Percentiles rank a stretch among this genome's conserved stretches.
phyloP scores from a whole-genome alignment of 2,797 vertebrate species.

The Harpagifer antarcticus region DNA sequence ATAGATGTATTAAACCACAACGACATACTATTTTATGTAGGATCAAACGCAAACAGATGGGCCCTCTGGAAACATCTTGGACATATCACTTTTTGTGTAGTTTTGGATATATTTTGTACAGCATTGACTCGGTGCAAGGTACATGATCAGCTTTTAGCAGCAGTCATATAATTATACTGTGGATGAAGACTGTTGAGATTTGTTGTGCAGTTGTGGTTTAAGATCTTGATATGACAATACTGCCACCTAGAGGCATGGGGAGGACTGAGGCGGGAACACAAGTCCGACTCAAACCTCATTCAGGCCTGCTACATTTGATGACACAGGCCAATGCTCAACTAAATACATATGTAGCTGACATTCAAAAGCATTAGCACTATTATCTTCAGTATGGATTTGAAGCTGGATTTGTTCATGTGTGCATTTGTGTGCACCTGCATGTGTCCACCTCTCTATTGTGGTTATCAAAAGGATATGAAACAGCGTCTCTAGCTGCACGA shows the following conservation, averaged over 20 bases:
- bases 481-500: conserved; percentile 69
- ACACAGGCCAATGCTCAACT: conserved; percentile 24
- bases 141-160: conserved; percentile 37
- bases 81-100: conserved; percentile 34
- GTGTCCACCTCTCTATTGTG: conserved; percentile 24
- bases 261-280: conserved; percentile 50
- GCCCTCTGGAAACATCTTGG: not conserved
- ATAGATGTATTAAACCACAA: not conserved
- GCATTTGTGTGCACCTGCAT: conserved; percentile 24
- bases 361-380: not conserved
- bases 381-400: not conserved
- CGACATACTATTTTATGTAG: conserved; percentile 15
- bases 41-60: conserved; percentile 25
- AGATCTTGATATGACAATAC: conserved; percentile 79
- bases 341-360: conserved; percentile 6
- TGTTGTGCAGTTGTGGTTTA: conserved; percentile 27
- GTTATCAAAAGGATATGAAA: conserved; percentile 59
- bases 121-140: conserved; percentile 17
- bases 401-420: not conserved
- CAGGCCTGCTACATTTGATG: conserved; percentile 36
- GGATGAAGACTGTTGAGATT: conserved; percentile 26
- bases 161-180: conserved; percentile 17
- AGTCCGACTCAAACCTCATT: conserved; percentile 77
- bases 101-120: conserved; percentile 17
- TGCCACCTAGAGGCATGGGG: conserved; percentile 80